Percentiles rank a stretch among this genome's conserved stretches.
Evolutionary conservation across 2,888 invertebrate species (phyloP).

Genomic region (Aricia artaxerxes): DNA sequence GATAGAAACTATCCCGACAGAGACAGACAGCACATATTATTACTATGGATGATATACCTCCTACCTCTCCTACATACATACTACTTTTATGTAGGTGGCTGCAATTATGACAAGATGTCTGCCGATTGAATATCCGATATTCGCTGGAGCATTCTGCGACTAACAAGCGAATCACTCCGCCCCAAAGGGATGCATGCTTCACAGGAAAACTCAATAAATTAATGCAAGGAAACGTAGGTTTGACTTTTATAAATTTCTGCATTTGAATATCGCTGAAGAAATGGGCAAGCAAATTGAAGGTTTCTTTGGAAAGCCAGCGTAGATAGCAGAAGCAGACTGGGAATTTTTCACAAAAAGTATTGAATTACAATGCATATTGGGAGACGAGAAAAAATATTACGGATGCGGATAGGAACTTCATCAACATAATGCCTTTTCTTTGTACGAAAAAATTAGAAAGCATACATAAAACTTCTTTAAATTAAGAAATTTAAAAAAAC

Average conservation of each 20-base stretch:
- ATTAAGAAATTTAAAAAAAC: too few relatives aligned
- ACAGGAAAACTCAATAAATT: slow-evolving; percentile 8
- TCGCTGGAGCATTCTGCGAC: slow-evolving; percentile 12
- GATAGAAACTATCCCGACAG: too few relatives aligned
- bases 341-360: background rate
- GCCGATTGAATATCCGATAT: slow-evolving; percentile 16
- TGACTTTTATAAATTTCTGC: background rate
- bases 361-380: too few relatives aligned
- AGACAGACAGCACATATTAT: too few relatives aligned
- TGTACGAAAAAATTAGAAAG: too few relatives aligned
- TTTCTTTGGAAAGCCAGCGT: background rate
- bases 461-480: too few relatives aligned
- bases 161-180: slow-evolving; percentile 15
- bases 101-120: slow-evolving; percentile 25
- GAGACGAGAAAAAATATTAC: too few relatives aligned
- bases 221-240: slow-evolving; percentile 6
- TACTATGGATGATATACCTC: background rate
- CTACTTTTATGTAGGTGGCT: background rate
- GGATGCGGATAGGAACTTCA: too few relatives aligned
- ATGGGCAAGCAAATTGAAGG: background rate
- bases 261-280: background rate
- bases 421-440: too few relatives aligned
- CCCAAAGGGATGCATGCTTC: slow-evolving; percentile 7
- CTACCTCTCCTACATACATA: background rate
- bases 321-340: background rate